phyloP scores from a whole-genome alignment of 2,888 invertebrate species.

The Metalampra italica region DNA sequence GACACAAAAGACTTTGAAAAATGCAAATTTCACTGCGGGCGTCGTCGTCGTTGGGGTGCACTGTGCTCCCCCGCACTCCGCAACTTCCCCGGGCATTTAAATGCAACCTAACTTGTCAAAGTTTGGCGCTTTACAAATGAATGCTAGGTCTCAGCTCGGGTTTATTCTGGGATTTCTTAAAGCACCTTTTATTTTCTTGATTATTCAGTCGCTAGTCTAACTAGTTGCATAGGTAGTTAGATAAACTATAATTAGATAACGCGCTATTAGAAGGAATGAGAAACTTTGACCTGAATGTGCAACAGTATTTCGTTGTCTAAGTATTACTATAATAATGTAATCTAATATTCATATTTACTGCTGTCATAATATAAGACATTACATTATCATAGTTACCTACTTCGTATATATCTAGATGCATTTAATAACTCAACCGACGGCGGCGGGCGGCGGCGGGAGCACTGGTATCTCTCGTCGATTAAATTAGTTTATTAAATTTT shows the following conservation, averaged over 20 bases:
- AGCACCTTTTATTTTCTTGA: constrained; percentile 8
- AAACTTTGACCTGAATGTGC: neutral
- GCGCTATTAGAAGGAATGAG: too few relatives aligned
- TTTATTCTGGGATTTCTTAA: constrained; percentile 22
- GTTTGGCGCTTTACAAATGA: constrained; percentile 58
- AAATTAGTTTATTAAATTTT: constrained; percentile 87
- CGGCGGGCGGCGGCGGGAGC: constrained; percentile 34
- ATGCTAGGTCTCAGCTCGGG: constrained; percentile 35
- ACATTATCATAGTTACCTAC: constrained; percentile 25
- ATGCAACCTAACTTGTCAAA: constrained; percentile 66
- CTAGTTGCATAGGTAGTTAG: neutral
- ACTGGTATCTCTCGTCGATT: constrained; percentile 75
- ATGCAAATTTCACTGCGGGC: constrained; percentile 49
- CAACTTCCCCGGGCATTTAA: constrained; percentile 49
- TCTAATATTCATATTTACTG: neutral
- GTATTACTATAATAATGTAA: neutral
- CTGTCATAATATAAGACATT: neutral
- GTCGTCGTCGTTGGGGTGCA: constrained; percentile 8
- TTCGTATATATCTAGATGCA: constrained; percentile 22
- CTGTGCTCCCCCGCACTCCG: constrained; percentile 23
- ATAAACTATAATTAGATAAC: neutral
- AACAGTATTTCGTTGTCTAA: neutral
- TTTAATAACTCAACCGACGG: constrained; percentile 50
- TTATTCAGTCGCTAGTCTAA: neutral
- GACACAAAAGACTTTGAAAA: constrained; percentile 53